phyloP scores from a whole-genome alignment of 1,140 invertebrate genomes.

The Papilio machaon region DNA sequence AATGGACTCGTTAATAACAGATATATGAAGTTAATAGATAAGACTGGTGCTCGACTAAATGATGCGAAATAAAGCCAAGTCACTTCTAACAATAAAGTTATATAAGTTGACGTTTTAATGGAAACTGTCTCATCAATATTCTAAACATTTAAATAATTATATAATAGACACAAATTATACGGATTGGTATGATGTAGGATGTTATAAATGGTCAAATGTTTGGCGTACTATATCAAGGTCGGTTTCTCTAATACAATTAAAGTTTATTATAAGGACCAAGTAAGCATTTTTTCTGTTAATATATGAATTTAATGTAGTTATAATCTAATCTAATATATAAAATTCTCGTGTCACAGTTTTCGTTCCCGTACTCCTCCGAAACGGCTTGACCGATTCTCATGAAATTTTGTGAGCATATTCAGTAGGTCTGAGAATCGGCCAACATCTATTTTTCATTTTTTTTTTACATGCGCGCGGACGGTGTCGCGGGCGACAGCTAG shows the following conservation, averaged over 20 bases:
- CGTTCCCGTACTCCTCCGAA: too few relatives aligned
- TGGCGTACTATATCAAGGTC: not conserved
- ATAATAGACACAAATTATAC: not conserved
- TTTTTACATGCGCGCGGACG: too few relatives aligned
- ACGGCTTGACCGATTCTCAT: too few relatives aligned
- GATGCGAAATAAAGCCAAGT: constrained; percentile 12
- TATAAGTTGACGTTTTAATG: not conserved
- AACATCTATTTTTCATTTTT: too few relatives aligned
- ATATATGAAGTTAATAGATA: constrained; percentile 35
- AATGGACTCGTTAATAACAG: constrained; percentile 38
- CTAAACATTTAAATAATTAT: constrained; percentile 1
- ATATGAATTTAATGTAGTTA: not conserved
- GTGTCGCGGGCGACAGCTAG: too few relatives aligned
- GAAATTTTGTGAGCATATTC: too few relatives aligned
- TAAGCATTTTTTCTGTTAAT: not conserved
- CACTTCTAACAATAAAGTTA: not conserved
- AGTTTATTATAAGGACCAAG: not conserved
- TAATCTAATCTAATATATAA: too few relatives aligned
- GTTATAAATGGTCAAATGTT: not conserved
- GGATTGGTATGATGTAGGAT: not conserved
- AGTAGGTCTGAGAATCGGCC: too few relatives aligned
- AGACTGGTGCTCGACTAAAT: constrained; percentile 15
- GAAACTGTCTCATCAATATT: not conserved
- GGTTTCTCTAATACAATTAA: not conserved
- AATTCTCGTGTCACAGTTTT: too few relatives aligned